phyloP scores from a whole-genome alignment of 2,888 invertebrate species.

The Hemithea aestivaria region DNA sequence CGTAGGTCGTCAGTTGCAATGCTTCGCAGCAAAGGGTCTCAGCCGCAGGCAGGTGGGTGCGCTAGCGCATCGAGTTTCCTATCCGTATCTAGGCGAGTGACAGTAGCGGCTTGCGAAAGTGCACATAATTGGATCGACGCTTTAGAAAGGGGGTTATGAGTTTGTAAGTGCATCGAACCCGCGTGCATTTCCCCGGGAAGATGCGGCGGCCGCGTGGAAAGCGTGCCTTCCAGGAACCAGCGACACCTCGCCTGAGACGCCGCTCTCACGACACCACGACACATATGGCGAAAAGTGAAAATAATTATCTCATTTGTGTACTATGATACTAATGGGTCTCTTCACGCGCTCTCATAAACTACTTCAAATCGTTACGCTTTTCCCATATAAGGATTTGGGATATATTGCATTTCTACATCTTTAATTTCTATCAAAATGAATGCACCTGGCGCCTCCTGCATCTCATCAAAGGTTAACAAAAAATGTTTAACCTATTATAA shows the following conservation, averaged over 20 bases:
- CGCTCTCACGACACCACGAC: slow-evolving; percentile 46
- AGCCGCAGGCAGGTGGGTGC: slow-evolving; percentile 54
- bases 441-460: slow-evolving; percentile 58
- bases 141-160: slow-evolving; percentile 80
- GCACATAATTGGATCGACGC: slow-evolving; percentile 79
- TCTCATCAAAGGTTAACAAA: slow-evolving; percentile 31
- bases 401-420: slow-evolving; percentile 21
- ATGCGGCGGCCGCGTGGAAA: slow-evolving; percentile 65
- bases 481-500: slow-evolving; percentile 58
- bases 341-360: background rate
- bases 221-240: slow-evolving; percentile 70
- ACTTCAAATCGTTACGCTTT: no score
- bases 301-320: slow-evolving; percentile 30
- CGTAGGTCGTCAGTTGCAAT: background rate
- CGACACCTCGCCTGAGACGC: slow-evolving; percentile 34
- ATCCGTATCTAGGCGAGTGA: slow-evolving; percentile 78
- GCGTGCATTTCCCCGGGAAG: slow-evolving; percentile 74
- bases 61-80: slow-evolving; percentile 71
- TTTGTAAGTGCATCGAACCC: slow-evolving; percentile 78
- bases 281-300: slow-evolving; percentile 68
- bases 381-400: no score
- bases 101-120: slow-evolving; percentile 79
- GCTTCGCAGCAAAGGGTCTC: slow-evolving; percentile 36
- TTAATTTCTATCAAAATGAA: slow-evolving; percentile 32
- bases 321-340: slow-evolving; percentile 1